Evolutionary conservation across 2,797 vertebrate species (phyloP).

Genomic region (Myotis pilosus): DNA sequence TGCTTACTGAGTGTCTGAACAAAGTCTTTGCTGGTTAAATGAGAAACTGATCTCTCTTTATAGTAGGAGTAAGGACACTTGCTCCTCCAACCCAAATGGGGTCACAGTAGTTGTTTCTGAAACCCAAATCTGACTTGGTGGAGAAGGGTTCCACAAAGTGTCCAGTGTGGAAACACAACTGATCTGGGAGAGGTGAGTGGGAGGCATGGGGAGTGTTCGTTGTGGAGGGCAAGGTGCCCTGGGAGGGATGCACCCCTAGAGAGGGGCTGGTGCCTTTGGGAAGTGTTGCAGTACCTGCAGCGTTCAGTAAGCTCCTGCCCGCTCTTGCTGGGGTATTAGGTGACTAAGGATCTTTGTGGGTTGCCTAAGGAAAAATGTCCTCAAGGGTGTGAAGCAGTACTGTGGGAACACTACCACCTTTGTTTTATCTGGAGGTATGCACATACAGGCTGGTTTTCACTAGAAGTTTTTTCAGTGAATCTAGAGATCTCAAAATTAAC

Average conservation of each 20-base stretch:
- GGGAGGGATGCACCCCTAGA: no score
- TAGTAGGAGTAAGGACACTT: background rate
- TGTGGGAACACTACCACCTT: background rate
- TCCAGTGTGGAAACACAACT: background rate
- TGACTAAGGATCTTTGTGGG: background rate
- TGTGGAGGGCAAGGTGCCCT: background rate
- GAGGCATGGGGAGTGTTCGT: background rate
- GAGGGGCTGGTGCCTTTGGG: background rate
- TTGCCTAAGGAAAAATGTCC: background rate
- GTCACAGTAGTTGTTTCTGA: background rate
- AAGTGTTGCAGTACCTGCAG: background rate
- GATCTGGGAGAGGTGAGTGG: background rate
- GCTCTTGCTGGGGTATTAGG: background rate
- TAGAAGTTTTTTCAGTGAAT: background rate
- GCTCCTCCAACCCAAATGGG: background rate
- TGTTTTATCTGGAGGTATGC: background rate
- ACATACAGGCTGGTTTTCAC: background rate
- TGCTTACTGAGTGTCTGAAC: background rate
- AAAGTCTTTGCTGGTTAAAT: background rate
- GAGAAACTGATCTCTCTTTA: background rate
- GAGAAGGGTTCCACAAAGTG: background rate
- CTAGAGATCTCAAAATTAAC: background rate
- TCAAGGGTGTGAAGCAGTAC: background rate
- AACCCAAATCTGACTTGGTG: no score
- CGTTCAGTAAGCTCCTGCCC: background rate